Evolutionary conservation across 2,888 invertebrate genomes (phyloP), one percentile per base, ranked within the genome.

Genomic region (Drepana falcataria): DNA sequence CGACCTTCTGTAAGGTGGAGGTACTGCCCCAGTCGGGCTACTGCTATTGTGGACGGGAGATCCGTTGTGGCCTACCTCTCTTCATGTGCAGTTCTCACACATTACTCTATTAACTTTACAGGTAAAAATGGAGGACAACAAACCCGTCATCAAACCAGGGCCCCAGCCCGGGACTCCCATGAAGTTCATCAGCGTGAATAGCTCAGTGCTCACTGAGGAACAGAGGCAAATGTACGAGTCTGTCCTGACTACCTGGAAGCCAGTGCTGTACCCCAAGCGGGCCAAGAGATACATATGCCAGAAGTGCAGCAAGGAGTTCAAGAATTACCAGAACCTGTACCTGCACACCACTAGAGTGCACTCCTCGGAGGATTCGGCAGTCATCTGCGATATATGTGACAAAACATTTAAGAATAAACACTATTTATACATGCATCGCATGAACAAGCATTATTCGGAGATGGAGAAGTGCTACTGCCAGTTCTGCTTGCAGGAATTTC

Each of bases 401-500:
- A 90, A 89, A 53, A 82, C 85, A 0, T 91, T 90, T 58, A 91
- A 91, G 52, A 90, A 91, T 47, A 91, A 91, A 58, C 90, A 91
- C 58, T 91, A 91, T 55, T 41, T 91, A 1, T 91, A 91, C 66
- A 91, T 91, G 90, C 90, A 91, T 57, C 59, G 88, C 2, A 91
- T 90, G 90, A 91, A 91, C 47, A 89, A 89, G 5, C 90, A 91
- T 55, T 90, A 90, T n/a, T 89, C 90, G 0, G 89, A 90, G 21
- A 63, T 78, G 0, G 88, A 89, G 61, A 87, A 88, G 41, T 86
- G 88, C 49, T 87, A 77, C 59, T 91, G 90, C 48, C 87, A 91
- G 51, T 86, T 85, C 55, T 91, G 90, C 47, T 67, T 89, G 0
- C 90, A 90, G 61, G 88, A 89, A 53, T 91, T 89, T 44, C 62